Evolutionary conservation across 2,797 vertebrate genomes (phyloP), one percentile per base, ranked within the genome.

Genomic region (Tiaroga cobitis): DNA sequence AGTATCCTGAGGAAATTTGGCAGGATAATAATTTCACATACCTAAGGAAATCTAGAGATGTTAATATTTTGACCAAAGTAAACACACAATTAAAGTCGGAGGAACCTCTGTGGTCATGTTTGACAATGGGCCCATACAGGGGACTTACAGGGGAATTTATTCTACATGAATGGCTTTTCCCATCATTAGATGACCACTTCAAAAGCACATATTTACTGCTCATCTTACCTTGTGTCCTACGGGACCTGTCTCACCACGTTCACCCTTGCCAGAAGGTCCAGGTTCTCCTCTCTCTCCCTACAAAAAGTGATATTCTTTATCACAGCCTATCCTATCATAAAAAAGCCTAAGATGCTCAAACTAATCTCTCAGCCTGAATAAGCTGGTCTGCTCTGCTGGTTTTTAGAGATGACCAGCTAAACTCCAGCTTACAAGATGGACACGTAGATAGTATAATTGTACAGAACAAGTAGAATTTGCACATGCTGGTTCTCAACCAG

Each of bases 261-360:
- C 98, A 2, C 98, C 98, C 88, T 96, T 98, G 88, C 97, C 98
- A 82, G 95, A 92, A 29, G 96, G 96, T 11, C 98, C 98, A 4
- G 94, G 86, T 34, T 98, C 98, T 73, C 98, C 98, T 92, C 94
- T 95, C 88, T 99, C 98, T 18, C 98, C 98, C 98, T 99, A 82
- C n/a, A 39, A 43, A 85, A 29, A 9, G 2, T 43, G 39, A 43
- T 7, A 72, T 72, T 43, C 3, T 43, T n/a, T 43, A 43, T 70
- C 37, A 43, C 39, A 70, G 41, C 24, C 24, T 70, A 5, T 67
- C 16, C 19, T 24, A 26, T 72, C 7, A 43, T 43, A 16, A 72
- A 72, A 61, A 43, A n/a, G 9, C 9, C 19, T 24, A 24, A 37
- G 1, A 46, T 26, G 24, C 8, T 46, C 41, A 46, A 29, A n/a